A percentile compares a stretch with the other conserved stretches of the same genome.
phyloP scores from a whole-genome alignment of 2,113 vertebrate species.

The Tragelaphus imberbis region DNA sequence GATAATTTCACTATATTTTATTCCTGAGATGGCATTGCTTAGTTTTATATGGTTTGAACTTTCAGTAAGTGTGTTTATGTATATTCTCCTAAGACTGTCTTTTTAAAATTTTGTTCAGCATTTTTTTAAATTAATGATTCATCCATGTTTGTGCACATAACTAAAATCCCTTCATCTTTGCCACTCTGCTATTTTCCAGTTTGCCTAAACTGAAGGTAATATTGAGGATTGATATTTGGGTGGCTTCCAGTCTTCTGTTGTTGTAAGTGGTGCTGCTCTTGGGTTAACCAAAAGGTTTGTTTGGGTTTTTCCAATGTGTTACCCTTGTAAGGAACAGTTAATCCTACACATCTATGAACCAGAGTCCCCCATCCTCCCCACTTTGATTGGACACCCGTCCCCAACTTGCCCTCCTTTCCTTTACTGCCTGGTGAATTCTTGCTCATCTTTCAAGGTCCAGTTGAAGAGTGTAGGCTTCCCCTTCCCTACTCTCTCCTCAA shows the following conservation, averaged over 20 bases:
- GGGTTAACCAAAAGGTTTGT: not conserved
- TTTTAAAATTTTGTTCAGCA: not conserved
- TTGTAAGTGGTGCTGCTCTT: not conserved
- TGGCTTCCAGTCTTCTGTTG: not conserved
- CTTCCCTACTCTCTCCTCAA: not conserved
- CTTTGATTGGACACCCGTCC: not conserved
- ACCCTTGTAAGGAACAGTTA: not conserved
- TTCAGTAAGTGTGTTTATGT: not conserved
- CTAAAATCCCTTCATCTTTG: not conserved
- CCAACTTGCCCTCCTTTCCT: not conserved
- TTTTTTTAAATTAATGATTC: not conserved
- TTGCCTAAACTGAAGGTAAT: not conserved
- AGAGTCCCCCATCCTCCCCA: accelerated
- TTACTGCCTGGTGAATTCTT: not conserved
- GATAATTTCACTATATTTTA: not conserved
- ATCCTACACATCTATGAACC: accelerated
- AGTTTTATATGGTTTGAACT: not conserved
- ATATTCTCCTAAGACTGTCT: not conserved
- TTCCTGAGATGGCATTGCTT: not conserved
- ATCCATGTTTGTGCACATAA: not conserved
- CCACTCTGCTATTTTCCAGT: too few species aligned
- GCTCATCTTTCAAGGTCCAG: not conserved
- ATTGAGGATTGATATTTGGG: not conserved
- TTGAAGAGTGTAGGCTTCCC: not conserved
- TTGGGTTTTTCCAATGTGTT: not conserved